These are phyloP conservation scores for Montipora capitata DNA, from an alignment of 92 coral and sea anemone species.

Conservation along the genomic window DNA sequence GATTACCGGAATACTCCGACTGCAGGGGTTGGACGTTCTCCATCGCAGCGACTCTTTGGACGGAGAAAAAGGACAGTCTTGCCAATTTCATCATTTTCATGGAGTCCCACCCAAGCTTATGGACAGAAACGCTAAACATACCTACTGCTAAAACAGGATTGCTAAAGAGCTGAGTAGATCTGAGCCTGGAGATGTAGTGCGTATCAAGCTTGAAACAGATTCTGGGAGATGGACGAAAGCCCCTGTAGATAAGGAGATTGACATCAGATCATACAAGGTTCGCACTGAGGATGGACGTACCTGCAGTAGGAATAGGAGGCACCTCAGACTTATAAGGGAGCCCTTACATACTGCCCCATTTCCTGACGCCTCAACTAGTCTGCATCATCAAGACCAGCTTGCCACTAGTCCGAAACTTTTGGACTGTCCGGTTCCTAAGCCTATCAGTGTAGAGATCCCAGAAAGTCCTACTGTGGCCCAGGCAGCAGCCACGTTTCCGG, in stretches of 20 bases:
- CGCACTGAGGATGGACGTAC: no score
- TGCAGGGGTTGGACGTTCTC: slow-evolving; percentile 4
- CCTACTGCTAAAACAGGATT: not conserved
- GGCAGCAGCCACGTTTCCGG: not conserved
- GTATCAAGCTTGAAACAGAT: not conserved
- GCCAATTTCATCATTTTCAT: no score
- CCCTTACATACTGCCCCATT: no score
- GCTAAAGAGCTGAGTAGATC: slow-evolving; percentile 10
- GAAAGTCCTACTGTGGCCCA: not conserved
- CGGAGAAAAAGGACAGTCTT: not conserved
- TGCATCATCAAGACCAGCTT: not conserved
- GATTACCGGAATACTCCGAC: slow-evolving; percentile 35
- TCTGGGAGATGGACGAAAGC: slow-evolving; percentile 19
- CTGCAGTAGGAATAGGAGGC: no score
- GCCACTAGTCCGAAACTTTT: not conserved
- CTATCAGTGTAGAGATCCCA: not conserved
- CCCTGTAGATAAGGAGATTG: slow-evolving; percentile 21
- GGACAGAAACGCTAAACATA: no score
- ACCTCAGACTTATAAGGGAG: no score
- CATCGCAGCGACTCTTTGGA: slow-evolving; percentile 17
- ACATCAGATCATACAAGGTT: not conserved
- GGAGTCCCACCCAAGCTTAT: no score
- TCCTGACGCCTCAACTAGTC: no score
- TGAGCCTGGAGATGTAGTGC: slow-evolving; percentile 28
- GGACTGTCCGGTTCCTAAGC: not conserved